Conservation (phyloP, 2,113 vertebrate genomes). For the Agapornis roseicollis region DNA sequence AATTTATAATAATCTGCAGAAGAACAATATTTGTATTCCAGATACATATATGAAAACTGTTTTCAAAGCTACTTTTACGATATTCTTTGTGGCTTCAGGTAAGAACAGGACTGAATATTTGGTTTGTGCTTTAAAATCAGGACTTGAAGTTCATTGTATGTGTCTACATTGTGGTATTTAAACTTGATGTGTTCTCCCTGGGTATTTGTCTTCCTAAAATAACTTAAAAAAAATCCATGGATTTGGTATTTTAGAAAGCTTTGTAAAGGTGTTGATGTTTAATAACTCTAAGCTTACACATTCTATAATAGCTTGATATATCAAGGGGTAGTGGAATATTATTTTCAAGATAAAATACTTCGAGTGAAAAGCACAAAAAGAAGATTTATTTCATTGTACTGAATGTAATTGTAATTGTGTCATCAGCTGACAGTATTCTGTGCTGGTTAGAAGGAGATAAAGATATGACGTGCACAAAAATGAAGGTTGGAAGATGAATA, state of each 20-base stretch:
- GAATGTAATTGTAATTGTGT: background rate
- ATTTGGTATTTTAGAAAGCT: background rate
- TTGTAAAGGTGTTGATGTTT: background rate
- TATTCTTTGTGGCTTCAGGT: background rate
- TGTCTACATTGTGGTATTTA: background rate
- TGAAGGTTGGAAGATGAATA: constrained; percentile 57
- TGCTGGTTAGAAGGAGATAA: constrained; percentile 41
- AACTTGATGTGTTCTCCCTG: background rate
- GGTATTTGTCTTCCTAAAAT: constrained; percentile 1
- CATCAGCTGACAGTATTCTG: constrained; percentile 33
- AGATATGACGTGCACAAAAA: background rate
- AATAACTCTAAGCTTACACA: background rate
- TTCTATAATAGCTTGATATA: background rate
- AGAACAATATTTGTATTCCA: background rate
- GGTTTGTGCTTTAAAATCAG: background rate
- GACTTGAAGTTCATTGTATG: background rate
- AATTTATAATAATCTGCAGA: background rate
- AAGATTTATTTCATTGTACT: background rate
- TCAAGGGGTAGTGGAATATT: background rate
- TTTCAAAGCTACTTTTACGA: background rate
- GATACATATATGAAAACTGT: background rate
- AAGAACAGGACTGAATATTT: background rate
- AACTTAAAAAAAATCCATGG: background rate
- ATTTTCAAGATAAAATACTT: constrained; percentile 20
- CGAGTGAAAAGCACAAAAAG: background rate